phyloP scores from a whole-genome alignment of 2,888 invertebrate genomes.

The Melitaea athalia region DNA sequence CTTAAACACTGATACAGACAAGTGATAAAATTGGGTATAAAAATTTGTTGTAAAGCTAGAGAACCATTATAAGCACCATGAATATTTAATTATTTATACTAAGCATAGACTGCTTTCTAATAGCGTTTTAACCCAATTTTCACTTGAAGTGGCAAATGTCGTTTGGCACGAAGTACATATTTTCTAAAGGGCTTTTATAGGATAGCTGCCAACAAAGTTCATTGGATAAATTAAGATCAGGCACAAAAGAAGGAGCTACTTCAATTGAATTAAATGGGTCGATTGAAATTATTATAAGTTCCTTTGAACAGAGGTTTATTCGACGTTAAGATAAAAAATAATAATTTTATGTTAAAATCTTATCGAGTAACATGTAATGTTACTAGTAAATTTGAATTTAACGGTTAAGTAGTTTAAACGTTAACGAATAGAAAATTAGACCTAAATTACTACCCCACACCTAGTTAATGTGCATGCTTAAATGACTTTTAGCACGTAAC shows the following conservation, averaged over 20 bases:
- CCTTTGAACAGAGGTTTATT: not conserved
- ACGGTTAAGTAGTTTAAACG: not conserved
- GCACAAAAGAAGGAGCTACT: conserved; percentile 35
- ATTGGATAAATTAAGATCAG: conserved; percentile 39
- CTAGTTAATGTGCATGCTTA: not conserved
- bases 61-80: not conserved
- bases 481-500: not conserved
- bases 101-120: not conserved
- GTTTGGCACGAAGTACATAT: conserved; percentile 35
- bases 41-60: not conserved
- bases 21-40: not conserved
- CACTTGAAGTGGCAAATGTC: conserved; percentile 26
- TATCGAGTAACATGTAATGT: not conserved
- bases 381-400: not conserved
- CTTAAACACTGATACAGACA: not conserved
- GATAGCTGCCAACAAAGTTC: conserved; percentile 40
- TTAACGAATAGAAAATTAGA: not conserved
- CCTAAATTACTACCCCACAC: not conserved
- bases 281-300: conserved; percentile 20
- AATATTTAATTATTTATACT: conserved; percentile 2
- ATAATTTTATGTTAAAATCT: conserved; percentile 9
- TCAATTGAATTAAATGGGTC: conserved; percentile 37
- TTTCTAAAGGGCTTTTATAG: conserved; percentile 36
- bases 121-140: conserved; percentile 22
- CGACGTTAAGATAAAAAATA: not conserved